Evolutionary conservation across 2,888 invertebrate genomes (phyloP).

Genomic region (Athetis lepigone): DNA sequence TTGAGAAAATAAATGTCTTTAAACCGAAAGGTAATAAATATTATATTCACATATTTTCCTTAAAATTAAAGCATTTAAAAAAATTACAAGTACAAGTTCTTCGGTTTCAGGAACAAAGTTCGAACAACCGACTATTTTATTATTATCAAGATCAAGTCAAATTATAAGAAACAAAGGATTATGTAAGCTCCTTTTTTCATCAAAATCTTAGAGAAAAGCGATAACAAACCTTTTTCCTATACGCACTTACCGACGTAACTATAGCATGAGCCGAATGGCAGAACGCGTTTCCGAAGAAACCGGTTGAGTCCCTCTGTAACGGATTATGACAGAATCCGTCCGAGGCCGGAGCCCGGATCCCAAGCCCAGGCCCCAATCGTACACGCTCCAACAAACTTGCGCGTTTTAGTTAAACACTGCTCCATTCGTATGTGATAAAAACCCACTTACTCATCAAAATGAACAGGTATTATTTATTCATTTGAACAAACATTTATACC

Average conservation of each 20-base stretch:
- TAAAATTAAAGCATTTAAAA: too few species aligned
- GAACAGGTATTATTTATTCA: slow-evolving; percentile 35
- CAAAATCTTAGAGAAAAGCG: background rate
- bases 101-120: too few species aligned
- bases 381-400: slow-evolving; percentile 73
- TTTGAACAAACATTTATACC: slow-evolving; percentile 20
- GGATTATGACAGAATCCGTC: slow-evolving; percentile 68
- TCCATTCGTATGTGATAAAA: slow-evolving; percentile 47
- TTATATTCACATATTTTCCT: too few species aligned
- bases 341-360: slow-evolving; percentile 32
- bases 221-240: slow-evolving; percentile 24
- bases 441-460: slow-evolving; percentile 37
- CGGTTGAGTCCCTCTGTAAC: slow-evolving; percentile 59
- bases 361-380: slow-evolving; percentile 66
- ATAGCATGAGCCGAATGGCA: slow-evolving; percentile 36
- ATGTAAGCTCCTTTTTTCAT: background rate
- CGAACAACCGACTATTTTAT: too few species aligned
- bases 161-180: background rate
- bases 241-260: slow-evolving; percentile 24
- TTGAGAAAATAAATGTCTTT: too few species aligned
- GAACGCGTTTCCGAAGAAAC: slow-evolving; percentile 56
- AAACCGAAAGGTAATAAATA: too few species aligned
- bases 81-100: too few species aligned
- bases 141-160: too few species aligned
- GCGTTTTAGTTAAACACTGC: slow-evolving; percentile 68